Conservation (phyloP, 2,888 invertebrate species). For the Morpho achilles region DNA sequence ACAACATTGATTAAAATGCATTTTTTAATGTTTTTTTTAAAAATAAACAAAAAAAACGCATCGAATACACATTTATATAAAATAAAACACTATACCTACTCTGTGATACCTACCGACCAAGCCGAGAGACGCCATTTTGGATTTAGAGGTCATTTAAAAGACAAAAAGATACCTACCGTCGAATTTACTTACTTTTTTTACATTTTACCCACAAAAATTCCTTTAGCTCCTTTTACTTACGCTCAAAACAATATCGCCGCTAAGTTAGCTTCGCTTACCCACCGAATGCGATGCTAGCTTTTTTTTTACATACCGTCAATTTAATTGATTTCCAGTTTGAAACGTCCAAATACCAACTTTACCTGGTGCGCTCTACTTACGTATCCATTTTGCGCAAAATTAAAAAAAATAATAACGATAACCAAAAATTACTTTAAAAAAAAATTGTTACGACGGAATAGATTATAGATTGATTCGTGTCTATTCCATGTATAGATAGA, state of each 20-base stretch:
- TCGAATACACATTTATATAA: slow-evolving; percentile 13
- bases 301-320: neutral
- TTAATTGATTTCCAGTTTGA: neutral
- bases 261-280: slow-evolving; percentile 15
- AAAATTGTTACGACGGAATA: slow-evolving; percentile 10
- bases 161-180: slow-evolving; percentile 51
- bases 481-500: slow-evolving; percentile 1
- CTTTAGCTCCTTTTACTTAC: slow-evolving; percentile 17
- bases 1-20: slow-evolving; percentile 20
- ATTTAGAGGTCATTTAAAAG: slow-evolving; percentile 13
- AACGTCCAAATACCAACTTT: slow-evolving; percentile 33
- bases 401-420: slow-evolving; percentile 10
- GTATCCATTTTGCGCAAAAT: slow-evolving; percentile 40
- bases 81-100: slow-evolving; percentile 22
- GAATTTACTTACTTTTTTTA: slow-evolving; percentile 29
- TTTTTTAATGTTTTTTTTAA: slow-evolving; percentile 7
- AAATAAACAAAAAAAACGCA: slow-evolving; percentile 13
- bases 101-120: slow-evolving; percentile 56
- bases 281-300: neutral
- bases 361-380: slow-evolving; percentile 64
- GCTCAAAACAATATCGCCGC: slow-evolving; percentile 14
- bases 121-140: slow-evolving; percentile 44
- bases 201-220: slow-evolving; percentile 10
- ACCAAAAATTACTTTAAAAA: slow-evolving; percentile 13
- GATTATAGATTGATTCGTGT: neutral